Evolutionary conservation across 2,113 vertebrate genomes (phyloP).

Genomic region (Psophia crepitans): DNA sequence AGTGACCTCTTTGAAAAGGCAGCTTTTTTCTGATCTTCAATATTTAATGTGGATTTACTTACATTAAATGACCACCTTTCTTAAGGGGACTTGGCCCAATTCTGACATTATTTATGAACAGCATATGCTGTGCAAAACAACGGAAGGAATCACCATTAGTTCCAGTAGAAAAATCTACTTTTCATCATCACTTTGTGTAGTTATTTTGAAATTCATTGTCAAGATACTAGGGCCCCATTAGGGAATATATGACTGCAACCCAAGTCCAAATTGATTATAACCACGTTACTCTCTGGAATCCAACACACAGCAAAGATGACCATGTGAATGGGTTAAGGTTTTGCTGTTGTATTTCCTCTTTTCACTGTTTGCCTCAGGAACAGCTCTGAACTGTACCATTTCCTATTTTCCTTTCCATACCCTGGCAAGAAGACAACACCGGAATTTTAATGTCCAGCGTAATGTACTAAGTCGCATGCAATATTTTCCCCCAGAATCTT

Average conservation of each 20-base stretch:
- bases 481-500: neutral
- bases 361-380: neutral
- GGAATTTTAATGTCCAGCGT: neutral
- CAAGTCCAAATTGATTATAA: conserved; percentile 51
- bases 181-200: conserved; percentile 67
- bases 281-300: neutral
- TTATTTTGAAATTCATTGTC: conserved; percentile 68
- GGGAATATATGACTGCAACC: conserved; percentile 13
- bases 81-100: conserved; percentile 73
- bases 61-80: conserved; percentile 82
- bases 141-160: conserved; percentile 73
- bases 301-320: neutral
- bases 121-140: conserved; percentile 68
- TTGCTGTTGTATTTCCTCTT: neutral
- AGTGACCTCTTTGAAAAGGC: conserved; percentile 80
- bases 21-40: conserved; percentile 78
- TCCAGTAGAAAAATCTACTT: conserved; percentile 70
- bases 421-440: neutral
- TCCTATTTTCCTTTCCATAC: neutral
- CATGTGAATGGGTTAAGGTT: neutral
- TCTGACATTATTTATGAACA: conserved; percentile 82
- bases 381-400: neutral
- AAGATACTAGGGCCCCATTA: conserved; percentile 5
- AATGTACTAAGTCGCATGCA: neutral
- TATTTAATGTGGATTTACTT: conserved; percentile 86